These are phyloP conservation scores for Mythimna lalbum DNA, from an alignment of 2,888 invertebrate species.

Conservation along the genomic window DNA sequence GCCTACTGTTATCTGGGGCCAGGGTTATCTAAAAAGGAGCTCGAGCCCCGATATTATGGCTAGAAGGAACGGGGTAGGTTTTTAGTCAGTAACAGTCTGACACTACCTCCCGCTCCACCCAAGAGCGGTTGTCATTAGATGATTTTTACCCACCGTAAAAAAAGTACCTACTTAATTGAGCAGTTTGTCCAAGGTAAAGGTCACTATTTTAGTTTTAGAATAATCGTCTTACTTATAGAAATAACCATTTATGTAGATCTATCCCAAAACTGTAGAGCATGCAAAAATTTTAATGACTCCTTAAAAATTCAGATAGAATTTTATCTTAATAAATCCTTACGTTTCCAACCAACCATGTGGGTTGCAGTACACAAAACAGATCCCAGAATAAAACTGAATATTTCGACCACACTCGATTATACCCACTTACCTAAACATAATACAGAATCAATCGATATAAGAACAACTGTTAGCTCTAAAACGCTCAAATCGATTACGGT, in stretches of 20 bases:
- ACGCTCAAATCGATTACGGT: slow-evolving; percentile 86
- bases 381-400: slow-evolving; percentile 71
- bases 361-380: slow-evolving; percentile 58
- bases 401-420: slow-evolving; percentile 73
- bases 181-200: not conserved
- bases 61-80: too few relatives aligned
- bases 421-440: slow-evolving; percentile 76
- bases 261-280: too few relatives aligned
- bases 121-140: too few relatives aligned
- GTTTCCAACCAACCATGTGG: slow-evolving; percentile 34
- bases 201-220: not conserved
- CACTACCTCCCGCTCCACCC: too few relatives aligned
- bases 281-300: slow-evolving; percentile 12
- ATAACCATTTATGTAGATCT: not conserved
- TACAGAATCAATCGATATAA: slow-evolving; percentile 75
- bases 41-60: too few relatives aligned
- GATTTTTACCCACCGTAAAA: too few relatives aligned
- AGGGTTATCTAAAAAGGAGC: too few relatives aligned
- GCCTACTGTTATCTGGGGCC: too few relatives aligned
- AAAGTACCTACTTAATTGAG: not conserved
- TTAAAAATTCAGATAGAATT: not conserved
- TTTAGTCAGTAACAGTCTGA: too few relatives aligned
- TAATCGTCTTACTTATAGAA: not conserved
- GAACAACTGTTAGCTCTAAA: slow-evolving; percentile 82
- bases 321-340: slow-evolving; percentile 40